These are phyloP conservation scores for Melopsittacus undulatus DNA, from an alignment of 2,797 vertebrate genomes.

Conservation along the genomic window DNA sequence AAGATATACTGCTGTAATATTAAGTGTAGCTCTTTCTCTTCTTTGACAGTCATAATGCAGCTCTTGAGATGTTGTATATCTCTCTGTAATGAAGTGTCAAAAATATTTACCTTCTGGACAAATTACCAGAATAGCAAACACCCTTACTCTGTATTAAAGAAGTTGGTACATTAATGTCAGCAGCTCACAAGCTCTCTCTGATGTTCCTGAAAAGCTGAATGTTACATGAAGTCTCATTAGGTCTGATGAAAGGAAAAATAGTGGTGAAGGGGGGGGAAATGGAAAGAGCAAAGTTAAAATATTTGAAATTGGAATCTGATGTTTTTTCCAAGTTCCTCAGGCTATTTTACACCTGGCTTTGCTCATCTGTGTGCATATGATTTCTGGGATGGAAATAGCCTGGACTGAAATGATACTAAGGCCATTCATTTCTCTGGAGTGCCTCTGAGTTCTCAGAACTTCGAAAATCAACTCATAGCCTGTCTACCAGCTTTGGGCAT, in stretches of 20 bases:
- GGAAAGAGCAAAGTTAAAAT: background rate
- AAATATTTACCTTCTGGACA: conserved; percentile 61
- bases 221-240: background rate
- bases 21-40: conserved; percentile 38
- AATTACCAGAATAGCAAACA: conserved; percentile 34
- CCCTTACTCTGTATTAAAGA: background rate
- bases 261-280: background rate
- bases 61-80: conserved; percentile 35
- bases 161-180: background rate
- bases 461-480: background rate
- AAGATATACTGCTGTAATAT: background rate
- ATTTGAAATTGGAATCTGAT: background rate
- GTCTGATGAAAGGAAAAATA: background rate
- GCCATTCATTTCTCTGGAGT: background rate
- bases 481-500: background rate
- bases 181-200: conserved; percentile 34
- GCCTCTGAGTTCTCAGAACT: background rate
- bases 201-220: background rate
- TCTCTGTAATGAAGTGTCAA: conserved; percentile 58
- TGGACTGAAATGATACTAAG: background rate
- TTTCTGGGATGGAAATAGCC: background rate
- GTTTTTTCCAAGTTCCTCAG: background rate
- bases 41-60: conserved; percentile 51
- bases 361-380: background rate
- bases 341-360: background rate